These are phyloP conservation scores for Calephelis nemesis DNA, from an alignment of 1,140 invertebrate species.

Conservation along the genomic window DNA sequence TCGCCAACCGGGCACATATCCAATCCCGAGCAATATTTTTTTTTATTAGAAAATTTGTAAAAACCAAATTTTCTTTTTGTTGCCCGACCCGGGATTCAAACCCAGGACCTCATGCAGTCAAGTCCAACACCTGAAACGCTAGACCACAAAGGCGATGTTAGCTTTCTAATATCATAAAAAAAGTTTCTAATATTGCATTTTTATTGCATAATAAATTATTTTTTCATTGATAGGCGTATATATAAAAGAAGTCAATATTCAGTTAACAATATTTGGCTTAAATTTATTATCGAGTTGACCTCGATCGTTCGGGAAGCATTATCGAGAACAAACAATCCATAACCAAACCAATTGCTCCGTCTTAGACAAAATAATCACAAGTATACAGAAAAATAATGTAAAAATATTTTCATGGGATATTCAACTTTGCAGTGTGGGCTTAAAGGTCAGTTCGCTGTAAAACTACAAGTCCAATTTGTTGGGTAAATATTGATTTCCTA, in stretches of 20 bases:
- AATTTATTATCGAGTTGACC: conserved; percentile 8
- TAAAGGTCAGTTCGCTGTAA: conserved; percentile 6
- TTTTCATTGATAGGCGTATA: too few species aligned
- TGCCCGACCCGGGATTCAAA: too few species aligned
- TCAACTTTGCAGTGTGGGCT: background rate
- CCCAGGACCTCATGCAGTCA: too few species aligned
- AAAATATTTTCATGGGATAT: background rate
- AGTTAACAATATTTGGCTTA: background rate
- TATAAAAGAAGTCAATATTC: background rate
- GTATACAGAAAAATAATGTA: conserved; percentile 19
- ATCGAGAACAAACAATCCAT: conserved; percentile 16
- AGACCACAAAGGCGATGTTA: too few species aligned
- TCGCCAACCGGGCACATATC: too few species aligned
- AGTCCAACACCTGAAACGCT: too few species aligned
- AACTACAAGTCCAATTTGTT: conserved; percentile 12
- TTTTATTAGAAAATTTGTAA: too few species aligned
- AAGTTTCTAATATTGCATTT: too few species aligned
- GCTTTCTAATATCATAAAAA: too few species aligned
- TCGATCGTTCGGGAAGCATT: conserved; percentile 10
- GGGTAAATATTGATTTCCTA: conserved; percentile 26
- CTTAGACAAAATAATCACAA: conserved; percentile 16
- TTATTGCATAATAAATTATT: too few species aligned
- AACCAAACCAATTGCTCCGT: conserved; percentile 14
- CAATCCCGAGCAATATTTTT: too few species aligned
- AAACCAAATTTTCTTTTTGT: too few species aligned